These are phyloP conservation scores for Micronycteris hirsuta DNA, from an alignment of 2,113 vertebrate species.

Conservation along the genomic window DNA sequence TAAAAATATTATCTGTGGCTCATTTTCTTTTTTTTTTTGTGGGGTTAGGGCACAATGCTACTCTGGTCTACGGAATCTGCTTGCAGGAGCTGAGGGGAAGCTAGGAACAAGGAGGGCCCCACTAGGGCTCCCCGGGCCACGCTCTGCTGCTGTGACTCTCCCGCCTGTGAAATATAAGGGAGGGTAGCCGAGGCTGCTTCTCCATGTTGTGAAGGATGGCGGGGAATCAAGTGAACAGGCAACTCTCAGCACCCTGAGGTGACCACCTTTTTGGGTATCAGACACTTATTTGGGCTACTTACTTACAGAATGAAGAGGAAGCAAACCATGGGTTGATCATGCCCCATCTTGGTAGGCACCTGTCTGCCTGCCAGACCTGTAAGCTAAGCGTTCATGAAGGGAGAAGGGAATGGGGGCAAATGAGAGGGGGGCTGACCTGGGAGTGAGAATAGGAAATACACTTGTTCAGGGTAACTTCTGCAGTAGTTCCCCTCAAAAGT, in stretches of 20 bases:
- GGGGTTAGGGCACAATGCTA: not conserved
- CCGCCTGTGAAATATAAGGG: not conserved
- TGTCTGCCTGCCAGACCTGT: not conserved
- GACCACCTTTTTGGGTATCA: not conserved
- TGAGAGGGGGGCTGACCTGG: not conserved
- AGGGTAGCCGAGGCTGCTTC: not conserved
- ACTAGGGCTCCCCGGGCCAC: not conserved
- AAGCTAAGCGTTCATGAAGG: not conserved
- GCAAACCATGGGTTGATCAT: not conserved
- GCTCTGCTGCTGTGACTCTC: not conserved
- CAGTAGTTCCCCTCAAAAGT: not conserved
- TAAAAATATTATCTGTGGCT: not conserved
- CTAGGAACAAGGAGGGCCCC: not conserved
- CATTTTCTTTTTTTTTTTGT: not conserved
- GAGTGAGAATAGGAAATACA: not conserved
- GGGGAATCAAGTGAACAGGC: not conserved
- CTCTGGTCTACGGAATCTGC: not conserved
- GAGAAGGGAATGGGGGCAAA: not conserved
- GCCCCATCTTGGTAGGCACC: not conserved
- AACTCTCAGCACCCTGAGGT: not conserved
- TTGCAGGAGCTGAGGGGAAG: not conserved
- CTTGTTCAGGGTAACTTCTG: not conserved
- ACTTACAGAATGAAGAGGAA: not conserved
- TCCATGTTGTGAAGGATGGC: not conserved
- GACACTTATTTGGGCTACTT: not conserved